phyloP scores from a whole-genome alignment of 2,113 vertebrate genomes.

The Erythrolamprus reginae region DNA sequence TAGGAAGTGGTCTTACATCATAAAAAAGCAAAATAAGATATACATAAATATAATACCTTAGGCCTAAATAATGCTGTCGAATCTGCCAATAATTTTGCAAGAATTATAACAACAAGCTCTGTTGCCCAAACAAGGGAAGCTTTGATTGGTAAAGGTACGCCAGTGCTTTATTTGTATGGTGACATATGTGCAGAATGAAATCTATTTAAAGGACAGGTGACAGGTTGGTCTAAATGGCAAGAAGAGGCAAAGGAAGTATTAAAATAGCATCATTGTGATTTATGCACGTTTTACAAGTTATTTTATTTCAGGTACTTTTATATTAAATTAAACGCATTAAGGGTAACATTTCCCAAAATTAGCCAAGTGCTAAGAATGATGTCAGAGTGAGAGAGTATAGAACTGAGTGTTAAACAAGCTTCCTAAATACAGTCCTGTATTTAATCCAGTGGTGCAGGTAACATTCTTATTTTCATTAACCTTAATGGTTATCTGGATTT shows the following conservation, averaged over 20 bases:
- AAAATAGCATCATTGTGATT: not conserved
- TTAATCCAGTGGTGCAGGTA: not conserved
- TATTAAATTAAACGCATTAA: not conserved
- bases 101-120: not conserved
- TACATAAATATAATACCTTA: not conserved
- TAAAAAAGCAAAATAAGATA: not conserved
- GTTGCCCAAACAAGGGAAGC: not conserved
- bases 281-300: not conserved
- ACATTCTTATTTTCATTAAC: not conserved
- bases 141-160: not conserved
- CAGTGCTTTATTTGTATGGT: not conserved
- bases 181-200: not conserved
- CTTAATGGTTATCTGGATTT: not conserved
- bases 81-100: not conserved
- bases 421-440: not conserved
- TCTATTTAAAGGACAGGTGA: not conserved
- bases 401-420: not conserved
- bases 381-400: not conserved
- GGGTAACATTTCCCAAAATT: not conserved
- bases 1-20: not conserved
- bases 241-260: not conserved
- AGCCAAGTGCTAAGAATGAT: conserved; percentile 10
- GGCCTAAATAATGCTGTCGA: not conserved
- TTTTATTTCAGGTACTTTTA: not conserved
- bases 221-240: not conserved